Evolutionary conservation across 1,140 invertebrate genomes (phyloP).

Genomic region (Sycobia sp.): DNA sequence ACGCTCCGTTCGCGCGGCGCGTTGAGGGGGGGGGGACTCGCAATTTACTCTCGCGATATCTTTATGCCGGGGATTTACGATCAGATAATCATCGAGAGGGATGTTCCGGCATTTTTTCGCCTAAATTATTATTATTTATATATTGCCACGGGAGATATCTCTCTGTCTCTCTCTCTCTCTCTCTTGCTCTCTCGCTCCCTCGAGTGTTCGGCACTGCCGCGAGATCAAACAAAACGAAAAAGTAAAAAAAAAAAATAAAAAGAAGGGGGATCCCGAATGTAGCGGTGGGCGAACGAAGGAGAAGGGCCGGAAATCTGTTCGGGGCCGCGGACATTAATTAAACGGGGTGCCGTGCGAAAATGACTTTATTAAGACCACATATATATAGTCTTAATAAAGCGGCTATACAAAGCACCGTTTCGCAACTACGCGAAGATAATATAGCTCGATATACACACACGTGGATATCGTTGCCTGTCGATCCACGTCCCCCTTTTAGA

Average conservation of each 20-base stretch:
- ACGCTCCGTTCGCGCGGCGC: too few relatives aligned
- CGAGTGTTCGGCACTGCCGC: not conserved
- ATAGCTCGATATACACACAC: too few relatives aligned
- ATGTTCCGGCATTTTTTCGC: constrained; percentile 57
- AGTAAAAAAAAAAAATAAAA: not conserved
- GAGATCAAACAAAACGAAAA: not conserved
- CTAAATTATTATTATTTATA: constrained; percentile 61
- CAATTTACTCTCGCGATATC: constrained; percentile 61
- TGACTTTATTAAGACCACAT: constrained; percentile 60
- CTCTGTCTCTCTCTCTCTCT: too few relatives aligned
- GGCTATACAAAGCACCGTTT: too few relatives aligned
- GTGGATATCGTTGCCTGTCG: too few relatives aligned
- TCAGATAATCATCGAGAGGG: constrained; percentile 61
- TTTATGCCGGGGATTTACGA: constrained; percentile 60
- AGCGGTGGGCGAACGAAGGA: constrained; percentile 34
- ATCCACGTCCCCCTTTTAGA: too few relatives aligned
- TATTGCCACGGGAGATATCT: constrained; percentile 28
- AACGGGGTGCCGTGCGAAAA: constrained; percentile 45
- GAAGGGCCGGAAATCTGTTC: constrained; percentile 37
- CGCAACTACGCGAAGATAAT: too few relatives aligned
- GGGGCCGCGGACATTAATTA: constrained; percentile 51
- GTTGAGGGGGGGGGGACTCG: too few relatives aligned
- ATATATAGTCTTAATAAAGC: too few relatives aligned
- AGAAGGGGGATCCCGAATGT: too few relatives aligned
- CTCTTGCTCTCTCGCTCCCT: too few relatives aligned